phyloP scores from a whole-genome alignment of 35 echinoderm and acorn worm species.

The Eucidaris tribuloides region DNA sequence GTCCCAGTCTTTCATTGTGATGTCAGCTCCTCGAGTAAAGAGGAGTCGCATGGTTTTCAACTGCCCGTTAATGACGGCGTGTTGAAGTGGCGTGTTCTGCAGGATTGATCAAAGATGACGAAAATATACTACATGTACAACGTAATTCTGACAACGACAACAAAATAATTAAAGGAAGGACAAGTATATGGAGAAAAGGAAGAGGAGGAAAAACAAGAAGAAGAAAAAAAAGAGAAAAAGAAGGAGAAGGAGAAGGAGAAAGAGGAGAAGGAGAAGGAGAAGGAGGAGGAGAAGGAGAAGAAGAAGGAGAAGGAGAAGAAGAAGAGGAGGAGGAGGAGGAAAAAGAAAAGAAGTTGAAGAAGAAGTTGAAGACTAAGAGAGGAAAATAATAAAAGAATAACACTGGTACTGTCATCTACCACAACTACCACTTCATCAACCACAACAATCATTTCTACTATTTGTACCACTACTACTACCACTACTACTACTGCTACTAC shows the following conservation, averaged over 20 bases:
- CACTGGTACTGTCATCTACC: no score
- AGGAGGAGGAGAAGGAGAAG: background rate
- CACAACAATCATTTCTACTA: no score
- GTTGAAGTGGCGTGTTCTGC: constrained; percentile 21
- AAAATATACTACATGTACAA: background rate
- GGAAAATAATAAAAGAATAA: no score
- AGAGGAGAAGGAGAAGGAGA: background rate
- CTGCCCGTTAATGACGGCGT: constrained; percentile 14
- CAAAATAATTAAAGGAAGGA: background rate
- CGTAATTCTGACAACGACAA: no score
- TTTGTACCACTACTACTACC: no score
- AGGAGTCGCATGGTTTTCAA: background rate
- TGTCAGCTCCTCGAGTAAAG: background rate
- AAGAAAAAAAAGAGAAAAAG: background rate
- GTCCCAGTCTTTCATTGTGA: constrained; percentile 12
- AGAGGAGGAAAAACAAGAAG: background rate
- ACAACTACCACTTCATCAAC: no score
- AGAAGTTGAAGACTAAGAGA: no score
- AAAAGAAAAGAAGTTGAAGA: no score
- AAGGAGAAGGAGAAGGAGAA: background rate
- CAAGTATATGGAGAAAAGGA: background rate
- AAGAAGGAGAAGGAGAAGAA: background rate
- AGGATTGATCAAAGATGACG: background rate
- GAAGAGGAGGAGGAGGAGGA: background rate
- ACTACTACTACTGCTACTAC: no score